These are phyloP conservation scores for Marasmarcha lunaedactyla DNA, from an alignment of 2,888 invertebrate genomes.

Conservation along the genomic window DNA sequence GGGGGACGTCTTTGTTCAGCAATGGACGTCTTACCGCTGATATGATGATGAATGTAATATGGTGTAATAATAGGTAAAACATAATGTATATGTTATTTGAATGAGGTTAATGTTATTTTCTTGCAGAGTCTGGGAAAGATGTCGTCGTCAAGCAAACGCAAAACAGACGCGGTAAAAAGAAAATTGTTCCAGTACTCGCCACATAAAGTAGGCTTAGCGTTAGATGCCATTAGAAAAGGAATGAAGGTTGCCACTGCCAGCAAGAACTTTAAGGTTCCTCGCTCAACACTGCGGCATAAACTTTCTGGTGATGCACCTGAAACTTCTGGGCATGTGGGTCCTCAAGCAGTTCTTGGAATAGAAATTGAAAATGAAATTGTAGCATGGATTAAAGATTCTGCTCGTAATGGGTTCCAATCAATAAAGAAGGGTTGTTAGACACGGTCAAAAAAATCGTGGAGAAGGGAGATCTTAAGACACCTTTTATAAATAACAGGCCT, in stretches of 20 bases:
- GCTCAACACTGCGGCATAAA: slow-evolving; percentile 17
- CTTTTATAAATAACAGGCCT: slow-evolving; percentile 18
- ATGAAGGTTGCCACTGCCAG: slow-evolving; percentile 12
- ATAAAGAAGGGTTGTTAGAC: slow-evolving; percentile 18
- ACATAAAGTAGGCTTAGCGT: slow-evolving; percentile 9
- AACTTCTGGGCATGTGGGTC: slow-evolving; percentile 20
- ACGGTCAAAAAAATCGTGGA: slow-evolving; percentile 18
- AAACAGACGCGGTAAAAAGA: slow-evolving; percentile 7
- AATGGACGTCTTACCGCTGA: too few species aligned
- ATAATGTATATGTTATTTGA: neutral
- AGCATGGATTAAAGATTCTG: slow-evolving; percentile 16
- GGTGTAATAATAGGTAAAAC: too few species aligned
- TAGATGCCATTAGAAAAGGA: slow-evolving; percentile 11
- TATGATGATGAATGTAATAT: too few species aligned
- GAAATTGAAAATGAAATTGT: slow-evolving; percentile 16
- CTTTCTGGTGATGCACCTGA: slow-evolving; percentile 16
- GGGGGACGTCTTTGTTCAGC: too few species aligned
- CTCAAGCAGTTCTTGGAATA: slow-evolving; percentile 17
- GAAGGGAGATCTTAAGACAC: slow-evolving; percentile 14
- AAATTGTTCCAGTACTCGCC: slow-evolving; percentile 10
- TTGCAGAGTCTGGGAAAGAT: neutral
- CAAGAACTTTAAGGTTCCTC: slow-evolving; percentile 14
- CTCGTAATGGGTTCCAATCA: slow-evolving; percentile 17
- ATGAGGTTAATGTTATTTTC: neutral
- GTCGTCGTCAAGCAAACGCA: slow-evolving; percentile 9